Percentiles rank a stretch among this genome's conserved stretches.
These are phyloP conservation scores for Ichneumoninae sp. DNA, from an alignment of 2,888 invertebrate genomes.

Conservation along the genomic window DNA sequence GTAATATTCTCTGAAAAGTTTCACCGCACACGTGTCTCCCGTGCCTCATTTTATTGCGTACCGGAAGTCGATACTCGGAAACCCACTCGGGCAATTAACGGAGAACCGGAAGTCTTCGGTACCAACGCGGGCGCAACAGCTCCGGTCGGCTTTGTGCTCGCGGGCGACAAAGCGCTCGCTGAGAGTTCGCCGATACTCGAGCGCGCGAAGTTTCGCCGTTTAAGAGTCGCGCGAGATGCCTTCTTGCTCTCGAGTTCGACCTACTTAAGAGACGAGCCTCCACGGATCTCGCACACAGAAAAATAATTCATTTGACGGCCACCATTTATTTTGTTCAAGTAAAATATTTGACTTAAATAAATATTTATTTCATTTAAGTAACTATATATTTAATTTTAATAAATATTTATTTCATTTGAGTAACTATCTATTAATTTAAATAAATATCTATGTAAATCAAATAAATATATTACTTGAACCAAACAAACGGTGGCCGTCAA, in stretches of 20 bases:
- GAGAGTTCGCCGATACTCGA: constrained; percentile 49
- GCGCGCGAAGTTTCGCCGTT: neutral
- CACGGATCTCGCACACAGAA: constrained; percentile 18
- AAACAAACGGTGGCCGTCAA: no score
- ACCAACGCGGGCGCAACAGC: constrained; percentile 44
- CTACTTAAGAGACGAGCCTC: constrained; percentile 53
- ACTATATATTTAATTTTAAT: no score
- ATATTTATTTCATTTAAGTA: no score
- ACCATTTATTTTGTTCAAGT: no score
- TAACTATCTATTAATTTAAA: no score
- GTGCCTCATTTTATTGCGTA: neutral
- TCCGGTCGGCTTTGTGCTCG: constrained; percentile 23
- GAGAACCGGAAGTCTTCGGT: constrained; percentile 24
- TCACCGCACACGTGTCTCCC: neutral
- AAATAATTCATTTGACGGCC: no score
- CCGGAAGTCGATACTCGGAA: constrained; percentile 28
- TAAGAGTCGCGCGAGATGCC: constrained; percentile 27
- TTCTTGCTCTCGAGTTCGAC: constrained; percentile 64
- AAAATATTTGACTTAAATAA: no score
- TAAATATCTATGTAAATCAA: no score
- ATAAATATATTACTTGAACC: no score
- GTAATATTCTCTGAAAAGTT: neutral
- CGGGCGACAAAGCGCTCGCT: constrained; percentile 7
- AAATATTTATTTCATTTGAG: no score
- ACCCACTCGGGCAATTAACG: constrained; percentile 4